A percentile compares a stretch with the other conserved stretches of the same genome.
These are phyloP conservation scores for Lasioglossum baleicum DNA, from an alignment of 1,140 invertebrate species.

Conservation along the genomic window DNA sequence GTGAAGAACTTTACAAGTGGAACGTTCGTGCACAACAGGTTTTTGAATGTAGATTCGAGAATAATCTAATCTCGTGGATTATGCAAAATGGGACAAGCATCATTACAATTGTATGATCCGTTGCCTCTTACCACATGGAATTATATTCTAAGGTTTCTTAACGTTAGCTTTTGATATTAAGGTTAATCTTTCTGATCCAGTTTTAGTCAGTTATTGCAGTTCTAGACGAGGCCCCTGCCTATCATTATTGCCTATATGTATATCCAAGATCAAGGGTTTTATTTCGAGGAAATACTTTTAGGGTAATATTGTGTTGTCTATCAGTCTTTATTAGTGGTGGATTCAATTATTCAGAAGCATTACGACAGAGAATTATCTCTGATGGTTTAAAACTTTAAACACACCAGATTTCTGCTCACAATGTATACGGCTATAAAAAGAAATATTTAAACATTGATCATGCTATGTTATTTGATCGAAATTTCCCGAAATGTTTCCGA, in stretches of 20 bases:
- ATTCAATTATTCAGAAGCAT: too few species aligned
- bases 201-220: constrained; percentile 37
- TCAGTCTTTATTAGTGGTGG: background rate
- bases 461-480: too few species aligned
- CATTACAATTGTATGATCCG: constrained; percentile 7
- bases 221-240: background rate
- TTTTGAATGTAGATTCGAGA: too few species aligned
- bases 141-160: constrained; percentile 57
- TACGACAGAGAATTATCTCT: too few species aligned
- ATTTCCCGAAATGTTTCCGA: too few species aligned
- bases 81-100: constrained; percentile 32
- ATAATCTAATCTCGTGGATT: background rate
- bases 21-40: too few species aligned
- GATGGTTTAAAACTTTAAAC: too few species aligned
- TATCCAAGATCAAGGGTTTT: background rate
- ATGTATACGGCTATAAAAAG: too few species aligned
- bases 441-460: too few species aligned
- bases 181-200: constrained; percentile 64
- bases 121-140: constrained; percentile 22
- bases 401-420: too few species aligned
- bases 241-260: background rate
- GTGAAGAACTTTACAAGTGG: too few species aligned
- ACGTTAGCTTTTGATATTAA: constrained; percentile 63
- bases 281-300: background rate
- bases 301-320: background rate